Conservation (phyloP, 2,797 vertebrate species). For the Characodon lateralis region DNA sequence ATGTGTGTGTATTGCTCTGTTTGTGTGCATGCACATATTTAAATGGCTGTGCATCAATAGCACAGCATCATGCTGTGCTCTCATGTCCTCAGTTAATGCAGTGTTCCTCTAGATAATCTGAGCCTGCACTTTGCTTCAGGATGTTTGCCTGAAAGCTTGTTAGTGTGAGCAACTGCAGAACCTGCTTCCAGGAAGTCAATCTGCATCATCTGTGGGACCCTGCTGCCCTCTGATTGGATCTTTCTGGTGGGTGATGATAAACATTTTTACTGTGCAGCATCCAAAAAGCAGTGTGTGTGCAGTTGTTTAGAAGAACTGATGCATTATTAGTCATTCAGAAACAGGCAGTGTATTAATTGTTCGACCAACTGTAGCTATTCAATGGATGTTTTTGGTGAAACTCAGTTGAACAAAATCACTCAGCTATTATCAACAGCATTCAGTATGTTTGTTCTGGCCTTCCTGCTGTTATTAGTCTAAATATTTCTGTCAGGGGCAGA, state of each 20-base stretch:
- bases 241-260: conserved; percentile 5
- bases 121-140: not conserved
- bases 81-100: not conserved
- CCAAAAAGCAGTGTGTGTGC: too few relatives aligned
- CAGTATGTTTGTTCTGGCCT: too few relatives aligned
- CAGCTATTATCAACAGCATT: too few relatives aligned
- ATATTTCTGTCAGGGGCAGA: too few relatives aligned
- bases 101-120: not conserved
- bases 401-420: too few relatives aligned
- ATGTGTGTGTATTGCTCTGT: not conserved
- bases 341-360: too few relatives aligned
- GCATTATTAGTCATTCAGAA: too few relatives aligned
- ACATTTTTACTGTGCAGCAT: too few relatives aligned
- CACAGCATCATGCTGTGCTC: not conserved
- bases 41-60: not conserved
- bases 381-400: too few relatives aligned
- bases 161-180: conserved; percentile 25
- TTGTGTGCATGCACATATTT: not conserved
- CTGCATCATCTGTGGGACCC: conserved; percentile 49
- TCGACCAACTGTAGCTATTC: too few relatives aligned
- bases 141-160: not conserved
- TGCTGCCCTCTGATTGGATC: conserved; percentile 43
- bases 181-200: conserved; percentile 58
- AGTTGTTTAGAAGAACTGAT: too few relatives aligned
- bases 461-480: too few relatives aligned